Evolutionary conservation across 2,797 vertebrate genomes (phyloP).

Genomic region (Chloroceryle inda): DNA sequence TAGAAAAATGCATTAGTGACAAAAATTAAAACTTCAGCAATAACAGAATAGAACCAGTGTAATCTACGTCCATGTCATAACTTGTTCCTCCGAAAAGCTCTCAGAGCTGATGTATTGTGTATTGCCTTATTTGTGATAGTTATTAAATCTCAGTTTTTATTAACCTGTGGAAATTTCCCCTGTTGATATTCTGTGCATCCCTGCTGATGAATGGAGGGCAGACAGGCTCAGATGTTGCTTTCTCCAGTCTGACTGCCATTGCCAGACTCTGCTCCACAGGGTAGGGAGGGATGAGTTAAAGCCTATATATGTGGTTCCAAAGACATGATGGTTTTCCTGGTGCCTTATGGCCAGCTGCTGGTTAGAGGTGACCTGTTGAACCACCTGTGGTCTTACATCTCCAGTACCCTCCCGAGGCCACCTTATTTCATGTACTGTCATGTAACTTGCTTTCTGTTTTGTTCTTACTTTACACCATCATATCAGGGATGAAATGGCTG

Average conservation of each 20-base stretch:
- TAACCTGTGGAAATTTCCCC: neutral
- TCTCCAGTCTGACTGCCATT: neutral
- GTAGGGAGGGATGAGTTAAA: neutral
- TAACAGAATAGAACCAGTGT: neutral
- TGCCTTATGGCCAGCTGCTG: neutral
- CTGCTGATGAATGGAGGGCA: neutral
- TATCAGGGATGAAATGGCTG: neutral
- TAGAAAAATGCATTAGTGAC: conserved; percentile 60
- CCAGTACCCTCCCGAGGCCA: conserved; percentile 2
- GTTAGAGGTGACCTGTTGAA: neutral
- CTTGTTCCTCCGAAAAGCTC: neutral
- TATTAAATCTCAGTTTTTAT: neutral
- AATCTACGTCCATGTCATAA: neutral
- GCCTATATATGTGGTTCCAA: neutral
- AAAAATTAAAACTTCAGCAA: conserved; percentile 63
- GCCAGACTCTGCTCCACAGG: neutral
- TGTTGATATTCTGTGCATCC: neutral
- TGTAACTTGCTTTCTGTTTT: neutral
- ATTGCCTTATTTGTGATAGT: neutral
- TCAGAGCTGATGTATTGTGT: neutral
- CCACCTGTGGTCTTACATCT: neutral
- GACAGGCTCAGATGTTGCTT: neutral
- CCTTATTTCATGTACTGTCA: neutral
- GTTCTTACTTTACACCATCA: neutral
- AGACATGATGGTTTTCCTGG: neutral